Percentiles rank a stretch among this genome's conserved stretches.
Conservation (phyloP, 2,113 vertebrate species). For the Alethe castanea region DNA sequence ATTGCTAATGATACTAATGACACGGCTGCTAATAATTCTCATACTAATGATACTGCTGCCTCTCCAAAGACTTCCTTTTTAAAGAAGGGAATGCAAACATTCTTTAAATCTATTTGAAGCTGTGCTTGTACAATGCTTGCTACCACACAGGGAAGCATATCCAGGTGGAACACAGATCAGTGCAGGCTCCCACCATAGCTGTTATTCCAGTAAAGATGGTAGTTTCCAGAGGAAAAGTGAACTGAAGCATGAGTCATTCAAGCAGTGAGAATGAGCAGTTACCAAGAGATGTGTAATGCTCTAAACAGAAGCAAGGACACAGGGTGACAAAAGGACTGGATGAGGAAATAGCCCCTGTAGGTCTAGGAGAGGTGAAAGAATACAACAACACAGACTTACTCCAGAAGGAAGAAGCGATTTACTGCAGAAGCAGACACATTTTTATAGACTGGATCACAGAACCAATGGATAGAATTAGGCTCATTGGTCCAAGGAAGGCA, state of each 20-base stretch:
- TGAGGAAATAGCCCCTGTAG: background rate
- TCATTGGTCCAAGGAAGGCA: no score
- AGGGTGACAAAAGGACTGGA: background rate
- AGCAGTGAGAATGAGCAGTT: background rate
- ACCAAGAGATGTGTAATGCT: background rate
- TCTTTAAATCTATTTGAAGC: background rate
- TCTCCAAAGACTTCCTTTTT: background rate
- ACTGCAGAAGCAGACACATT: no score
- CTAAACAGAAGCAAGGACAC: background rate
- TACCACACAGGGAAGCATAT: background rate
- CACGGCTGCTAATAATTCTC: background rate
- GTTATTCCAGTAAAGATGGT: background rate
- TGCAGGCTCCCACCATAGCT: background rate
- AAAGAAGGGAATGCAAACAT: background rate
- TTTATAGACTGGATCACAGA: no score
- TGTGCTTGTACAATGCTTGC: background rate
- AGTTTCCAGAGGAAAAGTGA: background rate
- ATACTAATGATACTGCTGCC: background rate
- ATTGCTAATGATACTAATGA: background rate
- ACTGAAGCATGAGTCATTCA: background rate
- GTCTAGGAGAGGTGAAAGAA: no score
- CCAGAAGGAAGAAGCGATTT: no score
- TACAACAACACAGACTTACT: no score
- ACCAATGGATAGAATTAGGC: no score
- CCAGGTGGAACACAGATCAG: background rate